Evolutionary conservation across 2,888 invertebrate genomes (phyloP), one percentile per base, ranked within the genome.

Genomic region (Petrophora chlorosata): DNA sequence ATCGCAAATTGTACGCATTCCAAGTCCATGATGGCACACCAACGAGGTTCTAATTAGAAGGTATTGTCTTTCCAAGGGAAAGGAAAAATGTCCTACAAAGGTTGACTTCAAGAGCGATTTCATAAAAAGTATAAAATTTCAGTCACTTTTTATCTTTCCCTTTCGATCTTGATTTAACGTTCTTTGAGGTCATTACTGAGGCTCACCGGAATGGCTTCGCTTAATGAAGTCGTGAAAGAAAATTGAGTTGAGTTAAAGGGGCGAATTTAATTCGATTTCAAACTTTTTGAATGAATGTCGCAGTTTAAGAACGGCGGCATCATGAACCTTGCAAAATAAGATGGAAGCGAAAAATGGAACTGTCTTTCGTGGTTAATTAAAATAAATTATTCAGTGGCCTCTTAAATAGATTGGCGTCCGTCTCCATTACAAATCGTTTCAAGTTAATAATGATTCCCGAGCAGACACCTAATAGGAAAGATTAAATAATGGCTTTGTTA

Each of bases 201-300:
- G 85, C 85, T 84, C 82, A 85, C 83, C 83, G 85, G 82, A 85
- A 87, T 85, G 80, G 85, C 78, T 80, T 74, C 82, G 81, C 82
- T 83, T 89, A 89, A 88, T 87, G 88, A 88, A 87, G 83, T 87
- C 88, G 82, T 85, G 83, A 84, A 86, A 82, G 86, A 86, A 86
- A 87, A 88, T 87, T 83, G 86, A 87, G 86, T 87, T 85, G 84
- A 85, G 85, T 85, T 83, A 86, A 88, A 88, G 85, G 86, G 86
- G 85, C 85, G 86, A 84, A 85, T 87, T 86, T 86, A 87, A 87
- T 87, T 88, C 82, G 85, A 86, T 86, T 87, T 77, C 84, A 82
- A 87, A 88, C 84, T 87, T 87, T 86, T 82, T 77, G 82, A 85
- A 85, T 82, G 83, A 82, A 85, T 82, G 82, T 80, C 83, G 80